Evolutionary conservation across 2,888 invertebrate genomes (phyloP).

Genomic region (Thysanoteuthis rhombus): DNA sequence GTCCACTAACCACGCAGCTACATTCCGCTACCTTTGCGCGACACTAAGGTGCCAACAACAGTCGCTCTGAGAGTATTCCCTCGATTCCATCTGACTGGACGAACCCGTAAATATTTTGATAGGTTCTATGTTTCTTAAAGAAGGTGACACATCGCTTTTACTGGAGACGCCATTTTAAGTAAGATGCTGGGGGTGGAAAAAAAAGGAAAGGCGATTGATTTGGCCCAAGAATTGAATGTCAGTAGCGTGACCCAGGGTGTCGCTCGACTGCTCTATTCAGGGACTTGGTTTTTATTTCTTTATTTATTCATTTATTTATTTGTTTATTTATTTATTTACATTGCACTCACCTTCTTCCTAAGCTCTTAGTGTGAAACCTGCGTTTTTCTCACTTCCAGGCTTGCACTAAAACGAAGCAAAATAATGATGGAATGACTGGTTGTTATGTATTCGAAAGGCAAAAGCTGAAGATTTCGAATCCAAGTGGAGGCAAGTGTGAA

Average conservation of each 20-base stretch:
- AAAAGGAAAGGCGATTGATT: neutral
- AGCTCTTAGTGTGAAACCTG: neutral
- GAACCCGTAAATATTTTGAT: neutral
- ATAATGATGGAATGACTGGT: neutral
- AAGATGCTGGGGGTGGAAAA: neutral
- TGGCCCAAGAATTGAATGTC: neutral
- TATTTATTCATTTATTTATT: neutral
- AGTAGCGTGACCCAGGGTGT: neutral
- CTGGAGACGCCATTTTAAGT: neutral
- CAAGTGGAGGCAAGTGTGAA: neutral
- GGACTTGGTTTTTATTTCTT: neutral
- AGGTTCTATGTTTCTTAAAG: neutral
- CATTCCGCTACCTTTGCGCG: neutral
- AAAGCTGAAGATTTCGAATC: neutral
- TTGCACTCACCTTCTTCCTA: neutral
- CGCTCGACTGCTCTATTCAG: neutral
- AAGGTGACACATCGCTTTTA: neutral
- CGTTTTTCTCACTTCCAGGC: neutral
- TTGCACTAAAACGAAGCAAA: neutral
- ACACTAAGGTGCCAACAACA: neutral
- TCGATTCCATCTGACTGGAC: conserved; percentile 12
- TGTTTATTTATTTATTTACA: neutral
- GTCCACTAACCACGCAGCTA: neutral
- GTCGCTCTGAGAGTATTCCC: neutral
- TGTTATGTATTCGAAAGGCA: neutral